Evolutionary conservation across 2,113 vertebrate species (phyloP).

Genomic region (Drymodes brunneopygia): DNA sequence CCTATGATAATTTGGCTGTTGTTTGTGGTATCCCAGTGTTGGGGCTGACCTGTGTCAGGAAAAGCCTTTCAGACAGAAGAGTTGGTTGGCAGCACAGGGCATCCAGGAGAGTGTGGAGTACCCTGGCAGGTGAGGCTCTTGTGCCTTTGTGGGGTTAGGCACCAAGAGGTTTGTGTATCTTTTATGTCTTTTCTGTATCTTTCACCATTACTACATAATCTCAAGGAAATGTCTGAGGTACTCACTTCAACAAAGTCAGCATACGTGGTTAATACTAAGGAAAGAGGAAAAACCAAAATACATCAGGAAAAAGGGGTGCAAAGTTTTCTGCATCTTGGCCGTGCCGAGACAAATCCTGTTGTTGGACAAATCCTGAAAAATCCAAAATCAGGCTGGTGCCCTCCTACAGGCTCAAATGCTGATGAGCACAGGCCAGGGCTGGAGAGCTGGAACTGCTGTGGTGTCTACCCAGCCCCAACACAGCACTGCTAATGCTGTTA

Average conservation of each 20-base stretch:
- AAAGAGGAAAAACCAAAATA: not conserved
- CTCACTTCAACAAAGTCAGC: not conserved
- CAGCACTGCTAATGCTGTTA: not conserved
- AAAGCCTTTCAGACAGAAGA: not conserved
- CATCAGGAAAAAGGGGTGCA: not conserved
- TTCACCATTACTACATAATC: not conserved
- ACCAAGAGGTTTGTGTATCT: not conserved
- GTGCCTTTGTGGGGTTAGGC: not conserved
- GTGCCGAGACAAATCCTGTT: not conserved
- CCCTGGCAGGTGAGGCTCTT: not conserved
- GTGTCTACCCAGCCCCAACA: not conserved
- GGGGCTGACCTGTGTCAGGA: not conserved
- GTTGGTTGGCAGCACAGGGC: not conserved
- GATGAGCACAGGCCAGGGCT: not conserved
- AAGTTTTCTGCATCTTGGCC: not conserved
- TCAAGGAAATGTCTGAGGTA: not conserved
- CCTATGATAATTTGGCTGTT: not conserved
- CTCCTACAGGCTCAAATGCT: accelerated
- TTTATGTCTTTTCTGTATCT: not conserved
- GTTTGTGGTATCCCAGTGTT: not conserved
- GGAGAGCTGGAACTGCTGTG: not conserved
- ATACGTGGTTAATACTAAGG: not conserved
- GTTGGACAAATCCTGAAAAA: not conserved
- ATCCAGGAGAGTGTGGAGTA: not conserved
- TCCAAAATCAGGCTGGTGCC: not conserved